A percentile compares a stretch with the other conserved stretches of the same genome.
phyloP scores from a whole-genome alignment of 2,113 vertebrate species.

The Chlamydotis undulata region DNA sequence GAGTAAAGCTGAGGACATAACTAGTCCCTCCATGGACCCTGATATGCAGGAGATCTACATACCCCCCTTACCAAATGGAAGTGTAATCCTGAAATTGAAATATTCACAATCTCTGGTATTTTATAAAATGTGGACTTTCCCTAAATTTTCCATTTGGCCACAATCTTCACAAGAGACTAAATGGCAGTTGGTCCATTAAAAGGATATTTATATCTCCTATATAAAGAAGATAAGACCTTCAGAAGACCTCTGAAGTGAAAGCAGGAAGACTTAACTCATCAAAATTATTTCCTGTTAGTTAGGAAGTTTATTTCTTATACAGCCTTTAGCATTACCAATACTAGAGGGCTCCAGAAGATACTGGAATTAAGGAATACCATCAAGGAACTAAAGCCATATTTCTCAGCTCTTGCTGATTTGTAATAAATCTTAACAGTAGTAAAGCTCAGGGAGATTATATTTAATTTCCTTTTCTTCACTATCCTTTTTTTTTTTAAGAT shows the following conservation, averaged over 20 bases:
- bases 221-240: background rate
- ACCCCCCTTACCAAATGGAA: background rate
- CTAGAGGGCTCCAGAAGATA: background rate
- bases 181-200: background rate
- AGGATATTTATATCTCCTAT: background rate
- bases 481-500: background rate
- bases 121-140: background rate
- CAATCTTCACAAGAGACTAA: background rate
- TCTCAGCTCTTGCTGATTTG: background rate
- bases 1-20: background rate
- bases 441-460: background rate
- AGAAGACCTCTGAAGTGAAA: background rate
- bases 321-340: background rate
- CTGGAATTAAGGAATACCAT: background rate
- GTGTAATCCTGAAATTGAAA: background rate
- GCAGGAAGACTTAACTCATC: background rate
- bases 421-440: background rate
- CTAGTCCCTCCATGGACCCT: background rate
- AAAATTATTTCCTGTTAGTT: background rate
- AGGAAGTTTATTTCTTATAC: background rate
- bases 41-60: background rate
- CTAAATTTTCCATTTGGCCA: background rate
- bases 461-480: background rate
- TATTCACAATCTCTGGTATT: background rate
- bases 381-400: background rate